Conservation (phyloP, 2,888 invertebrate species). For the Philonicus albiceps region DNA sequence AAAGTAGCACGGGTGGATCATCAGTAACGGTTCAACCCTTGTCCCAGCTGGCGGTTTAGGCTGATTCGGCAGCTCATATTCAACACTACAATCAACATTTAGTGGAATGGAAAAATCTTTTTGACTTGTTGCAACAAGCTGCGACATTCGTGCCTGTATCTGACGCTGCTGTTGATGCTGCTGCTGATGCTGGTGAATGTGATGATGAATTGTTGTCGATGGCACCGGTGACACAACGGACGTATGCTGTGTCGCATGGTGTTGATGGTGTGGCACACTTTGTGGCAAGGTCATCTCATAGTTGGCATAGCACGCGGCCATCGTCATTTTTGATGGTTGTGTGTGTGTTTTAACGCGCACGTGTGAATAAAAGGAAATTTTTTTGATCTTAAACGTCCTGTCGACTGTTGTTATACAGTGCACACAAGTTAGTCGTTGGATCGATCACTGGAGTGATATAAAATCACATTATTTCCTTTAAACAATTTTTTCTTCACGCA, state of each 20-base stretch:
- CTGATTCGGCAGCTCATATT: conserved; percentile 89
- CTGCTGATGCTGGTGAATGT: conserved; percentile 50
- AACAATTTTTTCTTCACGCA: neutral
- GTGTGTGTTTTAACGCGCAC: neutral
- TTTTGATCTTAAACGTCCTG: neutral
- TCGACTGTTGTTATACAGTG: neutral
- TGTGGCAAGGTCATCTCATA: conserved; percentile 62
- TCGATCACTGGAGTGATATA: neutral
- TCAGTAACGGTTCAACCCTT: conserved; percentile 82
- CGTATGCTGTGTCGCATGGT: conserved; percentile 49
- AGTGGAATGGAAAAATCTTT: conserved; percentile 87
- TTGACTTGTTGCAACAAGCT: conserved; percentile 64
- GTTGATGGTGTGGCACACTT: conserved; percentile 54
- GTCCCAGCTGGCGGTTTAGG: conserved; percentile 86
- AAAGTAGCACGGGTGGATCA: conserved; percentile 91
- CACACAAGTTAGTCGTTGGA: neutral
- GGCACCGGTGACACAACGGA: conserved; percentile 50
- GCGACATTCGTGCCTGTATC: conserved; percentile 21
- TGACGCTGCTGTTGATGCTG: conserved; percentile 42
- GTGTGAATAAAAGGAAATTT: neutral
- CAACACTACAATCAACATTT: conserved; percentile 90
- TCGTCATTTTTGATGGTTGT: conserved; percentile 55
- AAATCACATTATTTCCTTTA: neutral
- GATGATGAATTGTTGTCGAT: conserved; percentile 50
- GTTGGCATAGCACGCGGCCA: conserved; percentile 63